A percentile compares a stretch with the other conserved stretches of the same genome.
These are phyloP conservation scores for Creontiades dilutus DNA, from an alignment of 2,888 invertebrate species.

Conservation along the genomic window DNA sequence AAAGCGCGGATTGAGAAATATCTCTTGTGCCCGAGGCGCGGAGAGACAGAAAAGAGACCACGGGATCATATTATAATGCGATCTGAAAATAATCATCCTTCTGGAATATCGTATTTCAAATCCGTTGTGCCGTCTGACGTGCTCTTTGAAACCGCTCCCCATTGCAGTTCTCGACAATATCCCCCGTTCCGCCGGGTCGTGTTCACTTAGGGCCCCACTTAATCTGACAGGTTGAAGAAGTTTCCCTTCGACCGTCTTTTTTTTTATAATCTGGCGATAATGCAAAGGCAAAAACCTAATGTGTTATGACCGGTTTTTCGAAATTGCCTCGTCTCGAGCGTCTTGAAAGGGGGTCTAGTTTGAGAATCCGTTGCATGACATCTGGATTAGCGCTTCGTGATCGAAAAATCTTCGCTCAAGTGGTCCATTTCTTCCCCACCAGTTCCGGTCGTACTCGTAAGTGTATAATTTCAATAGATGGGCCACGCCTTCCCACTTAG, in stretches of 20 bases:
- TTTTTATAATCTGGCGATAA: neutral
- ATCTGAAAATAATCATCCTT: constrained; percentile 45
- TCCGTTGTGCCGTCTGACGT: constrained; percentile 50
- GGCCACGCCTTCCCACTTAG: constrained; percentile 27
- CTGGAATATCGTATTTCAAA: constrained; percentile 50
- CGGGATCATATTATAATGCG: constrained; percentile 34
- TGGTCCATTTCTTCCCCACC: neutral
- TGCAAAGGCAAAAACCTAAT: constrained; percentile 22
- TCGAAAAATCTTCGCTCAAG: neutral
- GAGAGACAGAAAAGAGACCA: constrained; percentile 26
- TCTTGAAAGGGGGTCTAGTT: constrained; percentile 10
- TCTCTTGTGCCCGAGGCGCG: constrained; percentile 26
- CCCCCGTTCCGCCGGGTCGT: constrained; percentile 16
- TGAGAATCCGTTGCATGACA: constrained; percentile 36
- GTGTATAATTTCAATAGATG: constrained; percentile 33
- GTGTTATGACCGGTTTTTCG: constrained; percentile 20
- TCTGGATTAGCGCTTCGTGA: constrained; percentile 42
- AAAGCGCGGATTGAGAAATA: constrained; percentile 32
- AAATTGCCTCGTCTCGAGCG: constrained; percentile 11
- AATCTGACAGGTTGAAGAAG: constrained; percentile 17
- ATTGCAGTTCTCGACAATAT: constrained; percentile 33
- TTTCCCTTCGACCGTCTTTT: constrained; percentile 8
- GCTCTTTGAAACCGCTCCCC: constrained; percentile 43
- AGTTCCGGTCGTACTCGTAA: constrained; percentile 15
- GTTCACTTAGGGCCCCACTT: constrained; percentile 36